Base-by-base conservation (phyloP, 2,888 invertebrate species). In the Cataglyphis rosenhaueri region DNA sequence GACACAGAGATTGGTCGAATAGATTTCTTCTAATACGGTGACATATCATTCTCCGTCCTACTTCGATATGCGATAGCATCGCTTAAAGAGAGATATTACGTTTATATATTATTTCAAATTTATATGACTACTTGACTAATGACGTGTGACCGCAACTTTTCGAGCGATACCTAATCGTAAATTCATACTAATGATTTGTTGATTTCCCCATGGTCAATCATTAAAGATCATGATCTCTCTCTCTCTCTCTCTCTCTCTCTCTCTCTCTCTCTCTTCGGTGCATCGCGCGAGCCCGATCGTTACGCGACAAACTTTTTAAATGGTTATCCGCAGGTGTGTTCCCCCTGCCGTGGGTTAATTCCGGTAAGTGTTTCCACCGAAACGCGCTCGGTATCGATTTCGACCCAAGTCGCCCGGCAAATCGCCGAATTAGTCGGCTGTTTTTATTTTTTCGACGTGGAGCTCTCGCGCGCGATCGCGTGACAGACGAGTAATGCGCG, bases 371-470 rank as follows among this genome's bases (percentile, higher is more conserved):
- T 84, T 90, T 88, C 84, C 79, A 84, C 38, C 73, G 84, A 87
- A 87, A 81, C 62, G 57, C 78, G 71, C 87, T 71, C 62, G 38
- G 74, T 88, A 91, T 91, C 89, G 91, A 91, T 91, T 91, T 83
- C 87, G 82, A 29, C 35, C 35, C 78, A 85, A 78, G 84, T 85
- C 84, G 86, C 81, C 79, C 84, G 79, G 76, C 86, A 87, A 90
- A 90, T 91, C 89, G 90, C 82, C 89, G 88, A 90, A 91, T 91
- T 90, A 88, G 86, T 90, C 83, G 78, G 83, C 78, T 88, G 86
- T 21, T 86, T 85, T 65, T 84, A 86, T 86, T 86, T 68, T 85
- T 82, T 83, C 76, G 68, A 76, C 68, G 70, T 76, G 55, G 38
- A 12, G 70, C n/a, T 55, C 76, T 68, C 76, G 52, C 75, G 35